phyloP scores from a whole-genome alignment of 2,888 invertebrate genomes.

The Eulithis testata region DNA sequence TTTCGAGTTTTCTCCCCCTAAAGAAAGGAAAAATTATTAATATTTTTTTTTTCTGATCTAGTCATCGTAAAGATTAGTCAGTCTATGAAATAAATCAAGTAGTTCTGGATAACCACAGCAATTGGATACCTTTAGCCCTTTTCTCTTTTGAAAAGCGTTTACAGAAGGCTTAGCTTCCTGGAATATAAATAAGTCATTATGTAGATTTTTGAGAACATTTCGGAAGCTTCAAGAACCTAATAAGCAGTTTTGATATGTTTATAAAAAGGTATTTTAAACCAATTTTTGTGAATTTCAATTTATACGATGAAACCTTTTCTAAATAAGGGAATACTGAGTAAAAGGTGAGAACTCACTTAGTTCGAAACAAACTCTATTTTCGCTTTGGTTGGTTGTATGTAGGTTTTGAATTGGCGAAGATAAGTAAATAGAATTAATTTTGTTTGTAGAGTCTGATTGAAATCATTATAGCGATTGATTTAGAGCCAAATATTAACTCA shows the following conservation, averaged over 20 bases:
- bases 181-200: constrained; percentile 58
- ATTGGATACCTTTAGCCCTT: constrained; percentile 10
- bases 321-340: constrained; percentile 51
- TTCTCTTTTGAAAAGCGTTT: constrained; percentile 55
- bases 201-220: constrained; percentile 52
- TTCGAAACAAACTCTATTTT: constrained; percentile 53
- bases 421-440: constrained; percentile 44
- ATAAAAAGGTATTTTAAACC: neutral
- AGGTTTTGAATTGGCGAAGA: constrained; percentile 47
- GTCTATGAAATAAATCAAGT: too few relatives aligned
- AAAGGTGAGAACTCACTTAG: constrained; percentile 38
- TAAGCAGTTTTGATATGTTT: constrained; percentile 46
- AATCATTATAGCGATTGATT: constrained; percentile 10
- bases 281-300: constrained; percentile 38
- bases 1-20: too few relatives aligned
- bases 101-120: too few relatives aligned
- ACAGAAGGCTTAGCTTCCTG: constrained; percentile 49
- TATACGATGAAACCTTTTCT: constrained; percentile 44
- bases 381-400: constrained; percentile 42
- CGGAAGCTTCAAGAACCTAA: constrained; percentile 58
- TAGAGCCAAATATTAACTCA: neutral
- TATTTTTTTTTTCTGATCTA: too few relatives aligned
- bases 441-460: constrained; percentile 26
- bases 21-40: too few relatives aligned
- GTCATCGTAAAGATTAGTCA: too few relatives aligned